Evolutionary conservation across 2,113 vertebrate species (phyloP).

Genomic region (Ammospiza caudacuta): DNA sequence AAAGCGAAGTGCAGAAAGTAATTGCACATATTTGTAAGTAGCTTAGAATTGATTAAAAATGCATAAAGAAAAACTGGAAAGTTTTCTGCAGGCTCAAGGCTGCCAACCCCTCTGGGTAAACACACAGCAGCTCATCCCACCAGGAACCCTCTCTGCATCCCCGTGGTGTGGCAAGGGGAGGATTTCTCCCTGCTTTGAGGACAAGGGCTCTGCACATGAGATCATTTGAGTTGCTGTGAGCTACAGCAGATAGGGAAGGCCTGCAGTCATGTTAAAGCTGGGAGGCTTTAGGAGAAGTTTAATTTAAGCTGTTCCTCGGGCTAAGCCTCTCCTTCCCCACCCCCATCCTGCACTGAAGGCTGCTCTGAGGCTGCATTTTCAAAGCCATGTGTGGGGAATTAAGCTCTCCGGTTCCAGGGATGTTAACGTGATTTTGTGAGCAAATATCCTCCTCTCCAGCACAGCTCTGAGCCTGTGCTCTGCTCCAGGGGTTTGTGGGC

Average conservation of each 20-base stretch:
- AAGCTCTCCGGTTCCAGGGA: background rate
- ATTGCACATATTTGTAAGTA: constrained; percentile 82
- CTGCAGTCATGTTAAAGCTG: background rate
- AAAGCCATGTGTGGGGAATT: constrained; percentile 14
- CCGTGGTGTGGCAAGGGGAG: background rate
- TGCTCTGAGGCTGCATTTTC: constrained; percentile 43
- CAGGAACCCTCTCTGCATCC: background rate
- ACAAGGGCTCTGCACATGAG: background rate
- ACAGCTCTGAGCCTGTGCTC: background rate
- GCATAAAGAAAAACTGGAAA: constrained; percentile 74
- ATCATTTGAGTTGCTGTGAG: background rate
- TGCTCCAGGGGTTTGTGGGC: background rate
- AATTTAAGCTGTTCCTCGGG: constrained; percentile 51
- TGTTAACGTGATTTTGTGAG: constrained; percentile 54
- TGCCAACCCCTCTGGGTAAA: constrained; percentile 49
- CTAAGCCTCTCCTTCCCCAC: constrained; percentile 42
- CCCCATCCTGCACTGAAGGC: background rate
- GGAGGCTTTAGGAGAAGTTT: constrained; percentile 25
- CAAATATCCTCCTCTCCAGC: background rate
- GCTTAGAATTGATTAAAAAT: constrained; percentile 83
- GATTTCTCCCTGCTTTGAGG: constrained; percentile 38
- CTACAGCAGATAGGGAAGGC: background rate
- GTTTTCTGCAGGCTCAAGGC: constrained; percentile 63
- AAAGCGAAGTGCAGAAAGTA: constrained; percentile 75
- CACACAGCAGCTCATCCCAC: constrained; percentile 33